Evolutionary conservation across 2,888 invertebrate genomes (phyloP).

Genomic region (Drosophila gaucha): DNA sequence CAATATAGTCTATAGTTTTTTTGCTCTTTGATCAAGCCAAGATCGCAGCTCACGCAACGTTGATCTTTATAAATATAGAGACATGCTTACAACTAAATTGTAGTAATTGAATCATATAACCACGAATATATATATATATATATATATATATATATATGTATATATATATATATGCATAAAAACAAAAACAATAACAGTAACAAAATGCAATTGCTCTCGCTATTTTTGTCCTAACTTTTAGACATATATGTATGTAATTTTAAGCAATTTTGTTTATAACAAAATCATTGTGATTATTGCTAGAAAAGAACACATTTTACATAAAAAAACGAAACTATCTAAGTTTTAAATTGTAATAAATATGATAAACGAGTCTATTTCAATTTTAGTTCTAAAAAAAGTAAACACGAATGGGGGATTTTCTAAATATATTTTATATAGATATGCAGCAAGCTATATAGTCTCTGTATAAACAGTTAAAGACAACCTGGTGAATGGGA

Average conservation of each 20-base stretch:
- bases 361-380: conserved; percentile 33
- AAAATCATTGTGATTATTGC: conserved; percentile 83
- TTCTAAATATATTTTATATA: too few species aligned
- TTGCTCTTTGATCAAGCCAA: conserved; percentile 45
- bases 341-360: conserved; percentile 76
- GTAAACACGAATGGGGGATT: too few species aligned
- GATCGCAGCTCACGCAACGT: conserved; percentile 59
- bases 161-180: neutral
- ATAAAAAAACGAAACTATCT: conserved; percentile 69
- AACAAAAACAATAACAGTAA: neutral
- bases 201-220: conserved; percentile 61
- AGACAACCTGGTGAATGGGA: too few species aligned
- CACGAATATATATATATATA: conserved; percentile 15
- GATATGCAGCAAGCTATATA: too few species aligned
- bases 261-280: conserved; percentile 82
- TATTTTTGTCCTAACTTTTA: conserved; percentile 77
- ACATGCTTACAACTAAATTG: conserved; percentile 32
- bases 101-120: conserved; percentile 60
- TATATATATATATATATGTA: neutral
- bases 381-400: neutral
- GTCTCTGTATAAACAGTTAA: too few species aligned
- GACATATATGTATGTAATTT: conserved; percentile 74
- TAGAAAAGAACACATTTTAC: conserved; percentile 81
- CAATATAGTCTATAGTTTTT: conserved; percentile 64
- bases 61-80: conserved; percentile 47